Evolutionary conservation across 2,113 vertebrate species (phyloP), one percentile per base, ranked within the genome.

Genomic region (Lampris megalopsis): DNA sequence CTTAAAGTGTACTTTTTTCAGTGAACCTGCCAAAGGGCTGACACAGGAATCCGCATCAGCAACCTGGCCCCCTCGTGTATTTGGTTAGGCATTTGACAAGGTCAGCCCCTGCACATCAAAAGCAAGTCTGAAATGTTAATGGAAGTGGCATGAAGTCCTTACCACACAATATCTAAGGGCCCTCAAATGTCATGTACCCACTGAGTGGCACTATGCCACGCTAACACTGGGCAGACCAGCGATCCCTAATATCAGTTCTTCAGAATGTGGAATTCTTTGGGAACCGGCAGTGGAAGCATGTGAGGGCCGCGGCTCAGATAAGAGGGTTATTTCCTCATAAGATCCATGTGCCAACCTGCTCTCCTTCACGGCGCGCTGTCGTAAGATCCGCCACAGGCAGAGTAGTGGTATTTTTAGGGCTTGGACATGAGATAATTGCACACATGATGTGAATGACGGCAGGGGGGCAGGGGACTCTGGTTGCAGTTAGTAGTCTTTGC

Each of bases 241-340:
- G 65, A n/a, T 85, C 84, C 77, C 77, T 75, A 40, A 60, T 91
- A 89, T 90, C 87, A 85, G 84, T 77, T 49, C 77, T 85, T 92
- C 90, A 84, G 89, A 91, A 92, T 91, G 86, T 75, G 83, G 80
- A 84, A 79, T 76, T 76, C 77, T 87, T 85, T 92, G 78, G 90
- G 88, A 79, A 79, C 89, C 86, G 77, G 62, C 76, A 58, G 78
- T 88, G 85, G 82, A 87, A 85, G 88, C 82, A 91, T 77, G 70
- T 80, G 85, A 90, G 85, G 75, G 76, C 79, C 60, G 64, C 63
- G 49, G 75, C 75, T 82, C 11, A 86, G 90, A 91, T 91, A 91
- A 92, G 89, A 77, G 68, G 80, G 82, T 83, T 77, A 80, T 90
- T 91, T 90, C 85, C 81, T 88, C 80, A 74, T 78, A 80, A 75